phyloP scores from a whole-genome alignment of 2,888 invertebrate genomes.

The Hydrotaea diabolus region DNA sequence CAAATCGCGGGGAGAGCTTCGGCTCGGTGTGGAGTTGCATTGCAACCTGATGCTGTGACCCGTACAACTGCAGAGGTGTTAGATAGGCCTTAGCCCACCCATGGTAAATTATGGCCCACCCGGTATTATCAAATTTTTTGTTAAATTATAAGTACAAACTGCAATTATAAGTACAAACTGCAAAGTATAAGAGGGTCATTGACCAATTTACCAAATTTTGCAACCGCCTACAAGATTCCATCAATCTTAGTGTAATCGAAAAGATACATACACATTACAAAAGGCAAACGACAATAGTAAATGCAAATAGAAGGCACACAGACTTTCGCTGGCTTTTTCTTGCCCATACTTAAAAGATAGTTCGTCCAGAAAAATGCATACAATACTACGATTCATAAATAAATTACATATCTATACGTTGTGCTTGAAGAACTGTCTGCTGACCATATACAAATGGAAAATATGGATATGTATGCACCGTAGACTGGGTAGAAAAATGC shows the following conservation, averaged over 20 bases:
- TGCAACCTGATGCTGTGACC: no score
- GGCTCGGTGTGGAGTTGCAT: no score
- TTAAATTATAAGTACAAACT: no score
- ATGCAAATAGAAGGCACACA: neutral
- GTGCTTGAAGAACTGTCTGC: neutral
- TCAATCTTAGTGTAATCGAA: neutral
- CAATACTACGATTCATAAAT: neutral
- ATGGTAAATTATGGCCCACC: neutral
- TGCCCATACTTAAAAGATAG: neutral
- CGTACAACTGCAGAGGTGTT: no score
- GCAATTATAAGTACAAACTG: neutral
- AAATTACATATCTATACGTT: neutral
- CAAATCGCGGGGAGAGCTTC: no score
- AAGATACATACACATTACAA: neutral
- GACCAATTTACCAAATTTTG: neutral
- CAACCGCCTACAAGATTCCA: no score
- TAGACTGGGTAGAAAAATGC: neutral
- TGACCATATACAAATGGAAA: neutral
- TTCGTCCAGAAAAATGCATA: no score
- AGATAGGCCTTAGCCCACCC: no score
- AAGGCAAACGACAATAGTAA: conserved; percentile 4
- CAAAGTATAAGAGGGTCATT: neutral
- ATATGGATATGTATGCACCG: neutral
- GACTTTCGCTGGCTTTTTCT: neutral
- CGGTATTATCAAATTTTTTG: no score